phyloP scores from a whole-genome alignment of 2,888 invertebrate species.

The Aporophyla nigra region DNA sequence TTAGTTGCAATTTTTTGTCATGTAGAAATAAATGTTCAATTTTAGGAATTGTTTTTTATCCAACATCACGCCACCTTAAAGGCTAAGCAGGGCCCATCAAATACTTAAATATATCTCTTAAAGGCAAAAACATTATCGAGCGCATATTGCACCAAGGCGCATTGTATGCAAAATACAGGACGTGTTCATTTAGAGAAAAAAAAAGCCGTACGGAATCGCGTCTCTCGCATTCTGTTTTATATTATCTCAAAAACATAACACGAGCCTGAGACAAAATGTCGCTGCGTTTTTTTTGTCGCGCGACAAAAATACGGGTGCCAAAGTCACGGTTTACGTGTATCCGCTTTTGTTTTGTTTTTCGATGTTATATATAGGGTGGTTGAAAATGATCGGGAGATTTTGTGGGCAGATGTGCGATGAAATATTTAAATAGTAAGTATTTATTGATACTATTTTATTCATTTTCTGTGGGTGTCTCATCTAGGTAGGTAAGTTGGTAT shows the following conservation, averaged over 20 bases:
- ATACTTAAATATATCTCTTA: conserved; percentile 67
- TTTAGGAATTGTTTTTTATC: conserved; percentile 1
- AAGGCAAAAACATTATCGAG: conserved; percentile 77
- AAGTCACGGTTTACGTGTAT: conserved; percentile 71
- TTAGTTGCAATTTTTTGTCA: too few relatives aligned
- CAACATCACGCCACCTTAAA: conserved; percentile 26
- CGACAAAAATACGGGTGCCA: conserved; percentile 71
- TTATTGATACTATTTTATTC: not conserved
- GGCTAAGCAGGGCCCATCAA: conserved; percentile 60
- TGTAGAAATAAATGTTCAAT: not conserved
- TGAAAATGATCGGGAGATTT: conserved; percentile 33
- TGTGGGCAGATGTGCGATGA: conserved; percentile 22
- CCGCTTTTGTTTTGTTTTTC: conserved; percentile 60
- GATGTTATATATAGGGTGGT: conserved; percentile 47
- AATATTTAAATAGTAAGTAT: conserved; percentile 8
- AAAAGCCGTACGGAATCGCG: conserved; percentile 73
- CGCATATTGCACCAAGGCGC: conserved; percentile 86
- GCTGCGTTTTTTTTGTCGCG: conserved; percentile 70
- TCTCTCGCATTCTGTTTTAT: conserved; percentile 80
- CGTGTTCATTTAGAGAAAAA: conserved; percentile 86
- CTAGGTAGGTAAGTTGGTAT: not conserved
- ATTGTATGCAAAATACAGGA: conserved; percentile 88
- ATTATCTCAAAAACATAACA: conserved; percentile 80
- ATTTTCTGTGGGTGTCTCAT: not conserved
- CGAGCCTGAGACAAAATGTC: conserved; percentile 76